A percentile compares a stretch with the other conserved stretches of the same genome.
These are phyloP conservation scores for Eulemur rufifrons DNA, from an alignment of 2,113 vertebrate species.

Conservation along the genomic window DNA sequence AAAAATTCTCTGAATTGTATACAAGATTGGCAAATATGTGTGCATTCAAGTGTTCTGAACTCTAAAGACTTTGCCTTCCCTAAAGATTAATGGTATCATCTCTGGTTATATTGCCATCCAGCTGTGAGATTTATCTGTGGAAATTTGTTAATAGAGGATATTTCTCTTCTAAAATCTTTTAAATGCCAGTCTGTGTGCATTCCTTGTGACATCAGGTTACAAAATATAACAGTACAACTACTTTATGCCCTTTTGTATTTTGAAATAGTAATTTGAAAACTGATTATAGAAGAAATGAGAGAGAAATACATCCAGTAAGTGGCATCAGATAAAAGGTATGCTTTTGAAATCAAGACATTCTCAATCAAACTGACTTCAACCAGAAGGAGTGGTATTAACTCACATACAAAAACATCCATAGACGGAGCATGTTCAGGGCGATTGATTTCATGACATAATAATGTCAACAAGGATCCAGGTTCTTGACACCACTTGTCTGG, in stretches of 20 bases:
- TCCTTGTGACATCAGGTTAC: constrained; percentile 29
- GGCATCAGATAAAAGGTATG: neutral
- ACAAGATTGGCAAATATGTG: neutral
- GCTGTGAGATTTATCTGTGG: constrained; percentile 35
- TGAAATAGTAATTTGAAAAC: constrained; percentile 32
- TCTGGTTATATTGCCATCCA: constrained; percentile 13
- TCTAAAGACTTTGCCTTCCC: constrained; percentile 19
- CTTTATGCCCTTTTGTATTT: neutral
- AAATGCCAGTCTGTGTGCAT: constrained; percentile 6
- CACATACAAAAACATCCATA: neutral
- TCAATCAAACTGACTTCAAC: neutral
- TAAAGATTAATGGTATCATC: constrained; percentile 43
- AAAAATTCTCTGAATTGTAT: constrained; percentile 15
- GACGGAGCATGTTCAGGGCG: neutral
- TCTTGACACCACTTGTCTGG: neutral
- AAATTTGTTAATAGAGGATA: constrained; percentile 50
- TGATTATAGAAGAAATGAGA: neutral
- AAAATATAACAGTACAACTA: constrained; percentile 16
- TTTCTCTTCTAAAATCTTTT: constrained; percentile 34
- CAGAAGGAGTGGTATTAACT: neutral
- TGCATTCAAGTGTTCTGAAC: constrained; percentile 25
- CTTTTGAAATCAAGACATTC: constrained; percentile 9
- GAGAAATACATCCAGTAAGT: neutral
- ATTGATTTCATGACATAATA: neutral
- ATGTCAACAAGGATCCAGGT: neutral